Evolutionary conservation across 2,113 vertebrate species (phyloP).

Genomic region (Dromaius novaehollandiae): DNA sequence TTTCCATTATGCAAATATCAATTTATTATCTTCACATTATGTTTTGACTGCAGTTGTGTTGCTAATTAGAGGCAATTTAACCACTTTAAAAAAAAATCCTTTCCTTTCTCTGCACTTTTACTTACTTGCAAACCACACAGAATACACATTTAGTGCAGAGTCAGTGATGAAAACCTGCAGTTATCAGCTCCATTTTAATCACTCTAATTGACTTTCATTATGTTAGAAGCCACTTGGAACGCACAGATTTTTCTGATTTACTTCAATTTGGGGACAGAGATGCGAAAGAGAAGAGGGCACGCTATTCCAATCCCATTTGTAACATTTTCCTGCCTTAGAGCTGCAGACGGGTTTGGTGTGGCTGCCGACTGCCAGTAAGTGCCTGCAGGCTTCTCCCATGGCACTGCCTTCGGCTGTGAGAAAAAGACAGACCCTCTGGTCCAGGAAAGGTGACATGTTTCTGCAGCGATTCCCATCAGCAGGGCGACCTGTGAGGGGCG

Average conservation of each 20-base stretch:
- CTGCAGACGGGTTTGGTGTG: background rate
- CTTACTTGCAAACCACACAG: conserved; percentile 37
- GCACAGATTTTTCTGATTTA: background rate
- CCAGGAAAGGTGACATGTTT: background rate
- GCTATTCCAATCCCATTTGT: background rate
- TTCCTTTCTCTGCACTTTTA: conserved; percentile 35
- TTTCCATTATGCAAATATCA: conserved; percentile 69
- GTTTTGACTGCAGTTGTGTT: conserved; percentile 64
- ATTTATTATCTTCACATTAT: conserved; percentile 69
- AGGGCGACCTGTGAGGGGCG: no score
- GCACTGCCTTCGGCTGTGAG: background rate
- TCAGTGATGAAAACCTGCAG: conserved; percentile 44
- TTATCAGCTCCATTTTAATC: conserved; percentile 39
- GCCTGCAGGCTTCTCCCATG: accelerated
- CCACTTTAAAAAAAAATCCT: conserved; percentile 25
- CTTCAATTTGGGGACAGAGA: background rate
- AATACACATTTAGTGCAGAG: background rate
- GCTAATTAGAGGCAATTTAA: conserved; percentile 72
- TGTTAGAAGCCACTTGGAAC: conserved; percentile 40
- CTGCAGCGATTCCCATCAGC: background rate
- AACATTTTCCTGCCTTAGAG: background rate
- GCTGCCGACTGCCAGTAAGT: background rate
- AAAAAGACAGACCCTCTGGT: background rate
- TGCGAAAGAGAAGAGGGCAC: background rate
- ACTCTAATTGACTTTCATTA: conserved; percentile 62